These are phyloP conservation scores for Himantopus leucocephalus DNA, from an alignment of 2,113 vertebrate genomes.

Conservation along the genomic window DNA sequence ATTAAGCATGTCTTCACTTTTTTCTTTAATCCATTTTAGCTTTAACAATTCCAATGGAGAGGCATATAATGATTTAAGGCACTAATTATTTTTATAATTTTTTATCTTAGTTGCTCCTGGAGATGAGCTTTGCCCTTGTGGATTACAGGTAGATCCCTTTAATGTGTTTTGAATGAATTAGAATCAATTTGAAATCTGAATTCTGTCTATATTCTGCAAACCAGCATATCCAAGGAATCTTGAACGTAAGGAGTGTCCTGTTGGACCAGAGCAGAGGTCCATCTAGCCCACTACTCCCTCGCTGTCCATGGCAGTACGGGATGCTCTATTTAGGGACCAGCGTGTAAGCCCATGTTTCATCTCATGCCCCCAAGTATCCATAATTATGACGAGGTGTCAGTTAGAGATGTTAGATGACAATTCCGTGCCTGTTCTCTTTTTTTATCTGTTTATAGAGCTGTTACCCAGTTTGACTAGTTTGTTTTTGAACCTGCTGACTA, in stretches of 20 bases:
- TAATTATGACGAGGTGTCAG: neutral
- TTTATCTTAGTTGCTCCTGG: neutral
- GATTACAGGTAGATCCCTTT: neutral
- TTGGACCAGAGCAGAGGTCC: neutral
- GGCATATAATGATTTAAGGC: neutral
- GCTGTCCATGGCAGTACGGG: neutral
- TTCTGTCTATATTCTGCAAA: neutral
- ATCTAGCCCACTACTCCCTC: neutral
- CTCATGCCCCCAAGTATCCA: neutral
- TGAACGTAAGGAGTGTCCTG: neutral
- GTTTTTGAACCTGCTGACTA: neutral
- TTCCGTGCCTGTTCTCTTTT: neutral
- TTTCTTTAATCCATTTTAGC: neutral
- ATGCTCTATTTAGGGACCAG: neutral
- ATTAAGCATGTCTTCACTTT: neutral
- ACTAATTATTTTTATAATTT: neutral
- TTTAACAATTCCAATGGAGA: neutral
- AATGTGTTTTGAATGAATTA: neutral
- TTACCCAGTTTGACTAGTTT: neutral
- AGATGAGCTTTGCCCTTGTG: neutral
- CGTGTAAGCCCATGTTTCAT: neutral
- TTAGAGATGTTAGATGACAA: neutral
- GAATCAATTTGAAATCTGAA: neutral
- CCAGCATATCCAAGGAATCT: neutral
- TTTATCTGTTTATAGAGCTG: neutral